Base-by-base conservation (phyloP, 2,113 vertebrate species). In the Felis chaus region DNA sequence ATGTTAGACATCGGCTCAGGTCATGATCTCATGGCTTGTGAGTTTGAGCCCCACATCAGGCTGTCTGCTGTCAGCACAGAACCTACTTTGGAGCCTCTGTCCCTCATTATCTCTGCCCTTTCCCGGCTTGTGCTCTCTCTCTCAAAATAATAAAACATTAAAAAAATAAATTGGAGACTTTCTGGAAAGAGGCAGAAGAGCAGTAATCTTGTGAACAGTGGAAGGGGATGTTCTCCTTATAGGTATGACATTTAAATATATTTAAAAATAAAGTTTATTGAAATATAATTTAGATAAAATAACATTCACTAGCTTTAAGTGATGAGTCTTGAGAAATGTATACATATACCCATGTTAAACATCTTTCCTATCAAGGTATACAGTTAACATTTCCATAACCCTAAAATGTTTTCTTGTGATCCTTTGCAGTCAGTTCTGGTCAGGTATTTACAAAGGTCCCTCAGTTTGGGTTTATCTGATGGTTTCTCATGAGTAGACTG, bases 401-500 rank as follows among this genome's bases (percentile, higher is more conserved):
- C 33, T 80, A 82, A 94, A 95, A 82, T 73, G 33, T 95, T 85
- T 31, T n/a, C 50, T 78, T 74, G 5, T 89, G 36, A n/a, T 1
- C 3, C 16, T 91, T 76, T 89, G 48, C n/a, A 81, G 57, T 95
- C 48, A 93, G 21, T 92, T 97, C 29, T 65, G 6, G 7, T 73
- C 7, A 94, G 50, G 25, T 87, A 45, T 91, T 87, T 61, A 21
- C 71, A 88, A 97, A 68, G 74, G 33, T 86, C 23, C 57, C 50
- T 91, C 50, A 94, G 8, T 87, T 85, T 90, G 29, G 39, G 27
- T 93, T 69, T 76, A 68, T 61, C n/a, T 80, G 4, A 71, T 65
- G 55, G 14, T 39, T 93, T 90, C 8, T 94, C 19, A 57, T 88
- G 41, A 96, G 90, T 96, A 90, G 61, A 94, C 16, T 74, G 18